phyloP scores from a whole-genome alignment of 2,113 vertebrate species.

The Chaetops frenatus region DNA sequence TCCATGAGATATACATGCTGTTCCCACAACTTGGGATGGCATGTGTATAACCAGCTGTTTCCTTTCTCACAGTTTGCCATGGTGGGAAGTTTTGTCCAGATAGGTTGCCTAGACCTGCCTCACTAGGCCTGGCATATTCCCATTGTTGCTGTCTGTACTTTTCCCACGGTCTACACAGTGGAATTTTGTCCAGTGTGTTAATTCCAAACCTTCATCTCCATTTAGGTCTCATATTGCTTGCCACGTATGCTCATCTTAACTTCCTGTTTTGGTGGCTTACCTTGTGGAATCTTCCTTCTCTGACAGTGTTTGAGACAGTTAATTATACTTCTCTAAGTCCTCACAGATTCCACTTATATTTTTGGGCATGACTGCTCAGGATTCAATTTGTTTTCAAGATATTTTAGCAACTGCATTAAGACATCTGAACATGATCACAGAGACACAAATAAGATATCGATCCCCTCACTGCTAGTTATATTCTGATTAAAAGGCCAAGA shows the following conservation, averaged over 20 bases:
- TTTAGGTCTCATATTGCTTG: not conserved
- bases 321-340: not conserved
- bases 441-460: not conserved
- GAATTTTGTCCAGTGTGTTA: not conserved
- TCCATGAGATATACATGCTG: accelerated
- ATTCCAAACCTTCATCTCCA: not conserved
- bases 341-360: not conserved
- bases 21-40: not conserved
- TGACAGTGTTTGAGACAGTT: not conserved
- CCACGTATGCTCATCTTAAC: not conserved
- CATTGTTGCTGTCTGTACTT: not conserved
- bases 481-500: not conserved
- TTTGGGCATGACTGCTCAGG: not conserved
- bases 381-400: not conserved
- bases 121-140: no score
- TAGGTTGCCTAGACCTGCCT: not conserved
- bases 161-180: not conserved
- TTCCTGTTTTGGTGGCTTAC: not conserved
- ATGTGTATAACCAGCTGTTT: not conserved
- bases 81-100: not conserved
- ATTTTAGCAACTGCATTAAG: not conserved
- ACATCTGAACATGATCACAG: not conserved
- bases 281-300: not conserved
- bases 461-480: not conserved
- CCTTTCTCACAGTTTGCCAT: not conserved